phyloP scores from a whole-genome alignment of 2,888 invertebrate genomes.

The Leptarthrus brevirostris region DNA sequence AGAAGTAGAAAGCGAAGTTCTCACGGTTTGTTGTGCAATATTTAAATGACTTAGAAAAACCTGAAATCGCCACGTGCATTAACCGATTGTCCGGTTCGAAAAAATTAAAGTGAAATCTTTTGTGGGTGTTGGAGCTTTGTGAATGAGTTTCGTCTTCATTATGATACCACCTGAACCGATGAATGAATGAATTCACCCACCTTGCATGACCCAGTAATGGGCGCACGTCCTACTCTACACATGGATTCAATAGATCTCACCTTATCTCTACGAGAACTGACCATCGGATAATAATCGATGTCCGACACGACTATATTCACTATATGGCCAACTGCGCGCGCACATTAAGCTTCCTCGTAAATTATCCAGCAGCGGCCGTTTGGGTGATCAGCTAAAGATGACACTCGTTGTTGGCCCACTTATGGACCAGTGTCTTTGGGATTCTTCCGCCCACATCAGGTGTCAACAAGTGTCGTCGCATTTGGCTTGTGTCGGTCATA shows the following conservation, averaged over 20 bases:
- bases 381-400: constrained; percentile 13
- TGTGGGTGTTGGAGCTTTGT: constrained; percentile 20
- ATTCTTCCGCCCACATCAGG: constrained; percentile 20
- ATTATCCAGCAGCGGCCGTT: constrained; percentile 18
- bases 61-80: constrained; percentile 11
- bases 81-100: not conserved
- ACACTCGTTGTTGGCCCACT: constrained; percentile 28
- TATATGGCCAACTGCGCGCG: constrained; percentile 3
- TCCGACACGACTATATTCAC: not conserved
- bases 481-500: constrained; percentile 11
- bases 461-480: constrained; percentile 36
- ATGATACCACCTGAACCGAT: not conserved
- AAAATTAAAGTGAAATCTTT: constrained; percentile 38
- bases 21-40: constrained; percentile 41
- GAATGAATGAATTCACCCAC: constrained; percentile 32
- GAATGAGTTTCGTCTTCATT: constrained; percentile 9
- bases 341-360: constrained; percentile 27
- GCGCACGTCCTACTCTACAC: constrained; percentile 20
- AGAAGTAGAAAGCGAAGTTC: constrained; percentile 36
- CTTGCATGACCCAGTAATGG: constrained; percentile 28
- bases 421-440: constrained; percentile 30
- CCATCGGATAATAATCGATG: constrained; percentile 1
- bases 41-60: not conserved
- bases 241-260: not conserved
- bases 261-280: not conserved